Conservation (phyloP, 2,113 vertebrate genomes). For the Clupea harengus region DNA sequence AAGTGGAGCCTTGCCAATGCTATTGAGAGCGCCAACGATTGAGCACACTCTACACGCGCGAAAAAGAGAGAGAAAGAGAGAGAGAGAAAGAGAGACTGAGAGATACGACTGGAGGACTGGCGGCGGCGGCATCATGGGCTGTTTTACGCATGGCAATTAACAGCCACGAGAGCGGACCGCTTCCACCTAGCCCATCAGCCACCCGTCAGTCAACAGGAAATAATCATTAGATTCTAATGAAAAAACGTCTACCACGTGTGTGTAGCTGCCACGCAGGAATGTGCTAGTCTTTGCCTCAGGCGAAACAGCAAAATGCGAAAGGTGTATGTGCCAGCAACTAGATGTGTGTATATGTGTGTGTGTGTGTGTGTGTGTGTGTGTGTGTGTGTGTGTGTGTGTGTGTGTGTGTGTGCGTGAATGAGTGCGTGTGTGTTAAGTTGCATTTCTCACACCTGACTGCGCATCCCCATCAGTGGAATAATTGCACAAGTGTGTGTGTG, state of each 20-base stretch:
- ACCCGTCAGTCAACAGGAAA: constrained; percentile 63
- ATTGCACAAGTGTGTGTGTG: constrained; percentile 62
- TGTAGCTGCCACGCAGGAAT: constrained; percentile 65
- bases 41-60: constrained; percentile 8
- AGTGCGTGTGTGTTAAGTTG: constrained; percentile 37
- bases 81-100: neutral
- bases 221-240: constrained; percentile 73
- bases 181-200: constrained; percentile 58
- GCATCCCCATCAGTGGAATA: constrained; percentile 51
- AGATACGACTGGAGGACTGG: constrained; percentile 19
- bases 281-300: constrained; percentile 56
- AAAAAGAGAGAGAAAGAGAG: neutral
- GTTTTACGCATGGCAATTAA: constrained; percentile 57
- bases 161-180: constrained; percentile 57
- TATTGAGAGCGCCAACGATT: constrained; percentile 10
- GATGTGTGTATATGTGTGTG: neutral
- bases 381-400: constrained; percentile 9
- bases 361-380: neutral
- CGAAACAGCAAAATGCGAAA: constrained; percentile 32
- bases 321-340: neutral
- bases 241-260: constrained; percentile 60
- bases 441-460: constrained; percentile 55
- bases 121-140: constrained; percentile 1
- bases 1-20: neutral
- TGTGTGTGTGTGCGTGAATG: neutral